Conservation (phyloP, 1,140 invertebrate species). For the Polyergus mexicanus region DNA sequence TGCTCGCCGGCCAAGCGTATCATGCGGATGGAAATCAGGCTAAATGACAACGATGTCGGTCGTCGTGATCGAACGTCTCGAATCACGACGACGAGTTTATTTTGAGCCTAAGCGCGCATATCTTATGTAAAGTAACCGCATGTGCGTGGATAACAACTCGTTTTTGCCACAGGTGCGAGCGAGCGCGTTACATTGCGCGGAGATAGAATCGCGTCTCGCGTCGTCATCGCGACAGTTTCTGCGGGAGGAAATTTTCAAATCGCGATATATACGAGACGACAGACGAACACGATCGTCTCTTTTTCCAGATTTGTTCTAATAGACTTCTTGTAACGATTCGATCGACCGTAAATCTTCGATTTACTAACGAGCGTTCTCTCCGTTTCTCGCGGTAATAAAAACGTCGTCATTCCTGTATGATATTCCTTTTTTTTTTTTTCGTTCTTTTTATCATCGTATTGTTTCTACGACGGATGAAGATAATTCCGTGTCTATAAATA, state of each 20-base stretch:
- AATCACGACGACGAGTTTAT: conserved; percentile 74
- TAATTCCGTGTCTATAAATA: conserved; percentile 76
- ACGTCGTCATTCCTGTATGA: conserved; percentile 51
- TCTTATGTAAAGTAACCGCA: conserved; percentile 76
- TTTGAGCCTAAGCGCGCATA: conserved; percentile 75
- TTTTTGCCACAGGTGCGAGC: conserved; percentile 67
- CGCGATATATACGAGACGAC: not conserved
- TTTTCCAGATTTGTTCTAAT: not conserved
- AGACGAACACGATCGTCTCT: not conserved
- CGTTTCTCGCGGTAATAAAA: not conserved
- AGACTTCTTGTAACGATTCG: not conserved
- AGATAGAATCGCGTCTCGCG: conserved; percentile 37
- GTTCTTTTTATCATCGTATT: conserved; percentile 66
- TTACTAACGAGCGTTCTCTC: conserved; percentile 1
- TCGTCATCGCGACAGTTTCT: not conserved
- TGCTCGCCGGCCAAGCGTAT: conserved; percentile 11
- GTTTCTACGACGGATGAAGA: conserved; percentile 74
- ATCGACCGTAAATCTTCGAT: not conserved
- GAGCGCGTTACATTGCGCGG: conserved; percentile 29
- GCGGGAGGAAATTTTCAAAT: conserved; percentile 14
- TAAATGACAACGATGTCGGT: conserved; percentile 66
- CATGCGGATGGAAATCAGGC: conserved; percentile 70
- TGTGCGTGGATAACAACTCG: conserved; percentile 71
- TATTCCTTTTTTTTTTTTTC: conserved; percentile 45
- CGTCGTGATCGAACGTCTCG: conserved; percentile 71